phyloP scores from a whole-genome alignment of 2,888 invertebrate species.

The Stenichneumon culpator region DNA sequence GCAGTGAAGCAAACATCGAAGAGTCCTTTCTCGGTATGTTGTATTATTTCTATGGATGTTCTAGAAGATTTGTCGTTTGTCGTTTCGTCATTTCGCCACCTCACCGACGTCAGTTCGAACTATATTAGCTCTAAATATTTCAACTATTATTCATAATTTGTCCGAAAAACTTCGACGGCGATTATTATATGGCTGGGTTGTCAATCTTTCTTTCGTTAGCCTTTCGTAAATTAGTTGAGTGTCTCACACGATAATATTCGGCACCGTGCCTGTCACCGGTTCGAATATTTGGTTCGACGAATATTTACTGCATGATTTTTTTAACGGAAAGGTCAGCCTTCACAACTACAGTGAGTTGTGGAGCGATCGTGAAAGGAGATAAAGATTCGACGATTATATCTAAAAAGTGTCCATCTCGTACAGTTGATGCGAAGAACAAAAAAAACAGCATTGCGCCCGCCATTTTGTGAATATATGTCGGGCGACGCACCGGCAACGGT shows the following conservation, averaged over 20 bases:
- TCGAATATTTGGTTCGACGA: constrained; percentile 87
- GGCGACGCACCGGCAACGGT: constrained; percentile 87
- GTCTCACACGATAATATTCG: constrained; percentile 87
- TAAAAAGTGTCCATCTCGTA: constrained; percentile 88
- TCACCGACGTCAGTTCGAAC: not conserved
- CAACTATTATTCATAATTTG: not conserved
- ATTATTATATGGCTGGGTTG: constrained; percentile 39
- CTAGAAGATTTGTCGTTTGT: not conserved
- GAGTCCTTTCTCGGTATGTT: no score
- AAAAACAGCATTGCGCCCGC: constrained; percentile 86
- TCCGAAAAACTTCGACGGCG: not conserved
- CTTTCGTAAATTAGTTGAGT: constrained; percentile 86
- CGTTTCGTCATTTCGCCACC: not conserved
- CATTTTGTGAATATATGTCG: constrained; percentile 87
- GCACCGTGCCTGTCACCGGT: constrained; percentile 85
- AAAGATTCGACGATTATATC: constrained; percentile 73
- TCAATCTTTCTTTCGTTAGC: constrained; percentile 84
- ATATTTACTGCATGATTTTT: constrained; percentile 88
- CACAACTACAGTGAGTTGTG: not conserved
- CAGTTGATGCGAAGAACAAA: constrained; percentile 92
- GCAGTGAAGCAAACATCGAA: no score
- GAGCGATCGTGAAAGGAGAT: not conserved
- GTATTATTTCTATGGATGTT: not conserved
- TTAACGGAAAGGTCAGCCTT: not conserved
- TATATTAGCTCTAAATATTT: not conserved